Conservation (phyloP, 1,140 invertebrate genomes). For the Neocloeon triangulifer region DNA sequence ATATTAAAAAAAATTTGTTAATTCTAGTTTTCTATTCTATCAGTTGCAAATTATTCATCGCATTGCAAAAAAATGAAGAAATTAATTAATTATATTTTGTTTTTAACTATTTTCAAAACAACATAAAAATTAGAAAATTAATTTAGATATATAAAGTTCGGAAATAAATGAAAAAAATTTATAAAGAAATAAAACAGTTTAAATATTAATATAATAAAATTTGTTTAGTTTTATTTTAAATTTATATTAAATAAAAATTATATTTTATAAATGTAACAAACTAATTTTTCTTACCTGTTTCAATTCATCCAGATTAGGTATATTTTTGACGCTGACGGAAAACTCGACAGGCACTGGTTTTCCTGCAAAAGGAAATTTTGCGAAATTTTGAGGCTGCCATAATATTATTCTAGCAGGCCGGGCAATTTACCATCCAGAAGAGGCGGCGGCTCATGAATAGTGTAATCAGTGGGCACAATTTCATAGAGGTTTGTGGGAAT, state of each 20-base stretch:
- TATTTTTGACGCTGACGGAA: conserved; percentile 1
- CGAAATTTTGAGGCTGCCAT: too few species aligned
- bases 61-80: too few species aligned
- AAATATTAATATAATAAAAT: neutral
- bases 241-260: neutral
- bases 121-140: neutral
- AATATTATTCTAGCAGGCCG: too few species aligned
- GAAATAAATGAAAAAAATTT: too few species aligned
- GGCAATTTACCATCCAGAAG: neutral
- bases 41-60: too few species aligned
- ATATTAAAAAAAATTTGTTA: too few species aligned
- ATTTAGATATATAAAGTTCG: too few species aligned
- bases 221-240: neutral
- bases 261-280: neutral
- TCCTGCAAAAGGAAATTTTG: too few species aligned
- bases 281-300: neutral
- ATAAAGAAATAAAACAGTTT: too few species aligned
- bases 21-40: too few species aligned
- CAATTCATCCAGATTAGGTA: conserved; percentile 2
- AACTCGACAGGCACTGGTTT: conserved; percentile 1
- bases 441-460: conserved; percentile 1
- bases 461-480: neutral
- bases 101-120: neutral
- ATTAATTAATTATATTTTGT: neutral
- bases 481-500: too few species aligned